Evolutionary conservation across 2,888 invertebrate genomes (phyloP), one percentile per base, ranked within the genome.

Genomic region (Dicyrtomina minuta): DNA sequence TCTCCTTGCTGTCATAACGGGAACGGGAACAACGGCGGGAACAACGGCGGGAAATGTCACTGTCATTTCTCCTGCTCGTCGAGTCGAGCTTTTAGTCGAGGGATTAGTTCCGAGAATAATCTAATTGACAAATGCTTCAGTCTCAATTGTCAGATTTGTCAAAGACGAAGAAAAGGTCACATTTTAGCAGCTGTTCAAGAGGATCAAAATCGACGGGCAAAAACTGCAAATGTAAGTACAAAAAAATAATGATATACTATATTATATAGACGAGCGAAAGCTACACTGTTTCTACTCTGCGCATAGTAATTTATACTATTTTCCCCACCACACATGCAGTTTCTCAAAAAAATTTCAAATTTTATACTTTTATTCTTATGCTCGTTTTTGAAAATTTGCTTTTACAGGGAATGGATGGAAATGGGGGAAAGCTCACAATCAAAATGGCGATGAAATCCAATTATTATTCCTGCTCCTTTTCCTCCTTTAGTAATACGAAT

Each of bases 111-210:
- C 2, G 55, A 55, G 55, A n/a, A n/a, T n/a, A 55, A 55, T 55
- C 6, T 55, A 15, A 33, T 49, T 10, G 51, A 64, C 22, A 64
- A 64, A 64, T 24, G 53, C 20, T 53, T 64, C 15, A 49, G 49
- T 15, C 49, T 64, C 64, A 64, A 64, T 22, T 64, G 64, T 41
- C 64, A 64, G n/a, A n/a, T n/a, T n/a, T n/a, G n/a, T n/a, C 8
- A 53, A 24, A 33, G 49, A 8, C 53, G 64, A 33, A 56, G 8
- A 24, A 27, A 39, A 26, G 15, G 17, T 5, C 55, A 55, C 10
- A 26, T 55, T 27, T 15, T 55, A n/a, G 41, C 12, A 17, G n/a
- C 17, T 53, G 51, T n/a, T n/a, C n/a, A n/a, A n/a, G n/a, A n/a
- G n/a, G n/a, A n/a, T n/a, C n/a, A n/a, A 13, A 13, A 55, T 20